Percentiles rank a stretch among this genome's conserved stretches.
Evolutionary conservation across 1,140 invertebrate genomes (phyloP).

Genomic region (Tyrophagus putrescentiae): DNA sequence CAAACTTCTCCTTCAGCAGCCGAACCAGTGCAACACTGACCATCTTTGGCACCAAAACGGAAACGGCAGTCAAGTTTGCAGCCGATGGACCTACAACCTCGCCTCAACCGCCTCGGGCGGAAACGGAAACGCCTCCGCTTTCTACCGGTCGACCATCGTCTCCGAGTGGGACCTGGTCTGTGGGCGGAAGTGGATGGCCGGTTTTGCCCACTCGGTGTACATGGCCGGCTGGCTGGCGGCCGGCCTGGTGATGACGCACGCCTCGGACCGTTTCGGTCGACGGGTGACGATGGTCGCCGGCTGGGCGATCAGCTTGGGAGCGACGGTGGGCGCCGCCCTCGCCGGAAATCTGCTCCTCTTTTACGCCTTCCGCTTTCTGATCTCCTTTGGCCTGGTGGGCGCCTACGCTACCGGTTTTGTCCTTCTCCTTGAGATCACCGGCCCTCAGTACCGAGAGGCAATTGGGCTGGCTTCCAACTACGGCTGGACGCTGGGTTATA

Average conservation of each 20-base stretch:
- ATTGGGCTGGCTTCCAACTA: constrained; percentile 58
- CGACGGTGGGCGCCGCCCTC: constrained; percentile 10
- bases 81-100: constrained; percentile 23
- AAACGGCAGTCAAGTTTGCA: too few species aligned
- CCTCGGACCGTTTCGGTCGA: constrained; percentile 53
- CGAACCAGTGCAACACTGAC: constrained; percentile 9
- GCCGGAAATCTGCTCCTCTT: constrained; percentile 13
- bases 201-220: constrained; percentile 58
- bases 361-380: constrained; percentile 1
- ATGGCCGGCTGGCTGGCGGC: constrained; percentile 67
- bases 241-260: constrained; percentile 56
- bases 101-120: too few species aligned
- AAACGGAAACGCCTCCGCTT: constrained; percentile 18
- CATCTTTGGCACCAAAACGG: too few species aligned
- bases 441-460: constrained; percentile 51
- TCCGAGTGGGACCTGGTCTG: constrained; percentile 54
- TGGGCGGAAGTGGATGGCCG: constrained; percentile 45
- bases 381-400: constrained; percentile 9
- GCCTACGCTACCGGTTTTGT: constrained; percentile 12
- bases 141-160: constrained; percentile 22
- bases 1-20: neutral
- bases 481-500: constrained; percentile 60
- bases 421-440: constrained; percentile 63
- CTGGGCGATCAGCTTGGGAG: constrained; percentile 12
- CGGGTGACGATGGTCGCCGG: constrained; percentile 24